These are phyloP conservation scores for Zapus hudsonius DNA, from an alignment of 2,113 vertebrate species.

Conservation along the genomic window DNA sequence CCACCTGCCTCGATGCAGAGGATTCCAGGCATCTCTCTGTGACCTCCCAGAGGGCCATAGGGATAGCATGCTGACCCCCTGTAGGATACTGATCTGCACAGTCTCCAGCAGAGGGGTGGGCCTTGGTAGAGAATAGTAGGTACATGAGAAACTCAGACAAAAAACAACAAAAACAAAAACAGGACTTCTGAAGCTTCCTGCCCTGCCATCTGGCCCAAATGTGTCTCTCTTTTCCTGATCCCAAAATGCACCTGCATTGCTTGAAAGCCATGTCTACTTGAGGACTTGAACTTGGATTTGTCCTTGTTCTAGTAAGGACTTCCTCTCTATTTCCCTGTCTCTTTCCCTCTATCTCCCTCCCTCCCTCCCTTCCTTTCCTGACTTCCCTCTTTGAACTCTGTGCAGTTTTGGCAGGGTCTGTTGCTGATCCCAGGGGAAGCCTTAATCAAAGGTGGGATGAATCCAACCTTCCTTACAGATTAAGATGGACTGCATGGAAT, in stretches of 20 bases:
- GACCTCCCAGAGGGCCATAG: neutral
- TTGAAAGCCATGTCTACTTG: neutral
- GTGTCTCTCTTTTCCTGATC: neutral
- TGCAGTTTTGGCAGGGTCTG: rapidly evolving
- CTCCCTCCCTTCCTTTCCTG: too few relatives aligned
- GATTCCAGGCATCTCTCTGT: neutral
- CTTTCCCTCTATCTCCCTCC: neutral
- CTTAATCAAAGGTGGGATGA: neutral
- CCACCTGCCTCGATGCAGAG: constrained; percentile 48
- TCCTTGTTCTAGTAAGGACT: neutral
- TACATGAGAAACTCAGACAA: too few relatives aligned
- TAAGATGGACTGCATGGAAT: neutral
- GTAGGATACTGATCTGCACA: constrained; percentile 2
- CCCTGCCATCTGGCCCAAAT: neutral
- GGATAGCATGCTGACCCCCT: neutral
- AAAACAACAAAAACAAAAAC: neutral
- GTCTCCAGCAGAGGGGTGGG: neutral
- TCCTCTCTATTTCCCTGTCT: rapidly evolving
- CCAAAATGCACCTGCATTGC: neutral
- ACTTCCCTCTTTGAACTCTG: neutral
- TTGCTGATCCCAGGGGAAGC: neutral
- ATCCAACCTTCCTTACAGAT: neutral
- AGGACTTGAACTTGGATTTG: neutral
- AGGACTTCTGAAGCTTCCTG: neutral
- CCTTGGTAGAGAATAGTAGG: neutral